Conservation (phyloP, 2,113 vertebrate species). For the Acanthisitta chloris region DNA sequence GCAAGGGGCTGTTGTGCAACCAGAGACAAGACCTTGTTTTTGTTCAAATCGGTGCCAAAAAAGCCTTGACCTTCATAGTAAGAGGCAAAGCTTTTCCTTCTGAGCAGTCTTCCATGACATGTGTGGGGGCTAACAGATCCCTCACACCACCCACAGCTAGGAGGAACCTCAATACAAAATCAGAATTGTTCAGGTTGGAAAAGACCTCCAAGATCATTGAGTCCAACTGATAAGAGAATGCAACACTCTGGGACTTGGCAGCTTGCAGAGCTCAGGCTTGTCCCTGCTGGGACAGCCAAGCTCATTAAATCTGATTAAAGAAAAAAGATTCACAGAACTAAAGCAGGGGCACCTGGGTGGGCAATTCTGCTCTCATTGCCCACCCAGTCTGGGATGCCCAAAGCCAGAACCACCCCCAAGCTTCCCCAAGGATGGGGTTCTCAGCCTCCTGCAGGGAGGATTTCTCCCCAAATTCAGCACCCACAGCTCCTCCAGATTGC, state of each 20-base stretch:
- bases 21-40: background rate
- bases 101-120: accelerated
- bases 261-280: background rate
- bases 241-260: background rate
- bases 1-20: constrained; percentile 19
- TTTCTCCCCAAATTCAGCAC: background rate
- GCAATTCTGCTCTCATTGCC: background rate
- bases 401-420: background rate
- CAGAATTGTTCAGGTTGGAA: background rate
- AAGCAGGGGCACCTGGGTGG: too few species aligned
- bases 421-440: accelerated
- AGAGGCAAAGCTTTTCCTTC: background rate
- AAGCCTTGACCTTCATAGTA: background rate
- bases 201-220: background rate
- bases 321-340: background rate
- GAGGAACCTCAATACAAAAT: accelerated
- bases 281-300: accelerated
- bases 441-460: background rate
- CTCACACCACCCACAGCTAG: accelerated
- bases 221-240: background rate
- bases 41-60: background rate
- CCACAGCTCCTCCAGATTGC: background rate
- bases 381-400: background rate
- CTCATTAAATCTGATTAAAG: background rate
- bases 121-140: accelerated